Evolutionary conservation across 2,888 invertebrate species (phyloP), one percentile per base, ranked within the genome.

Genomic region (Pteria penguin): DNA sequence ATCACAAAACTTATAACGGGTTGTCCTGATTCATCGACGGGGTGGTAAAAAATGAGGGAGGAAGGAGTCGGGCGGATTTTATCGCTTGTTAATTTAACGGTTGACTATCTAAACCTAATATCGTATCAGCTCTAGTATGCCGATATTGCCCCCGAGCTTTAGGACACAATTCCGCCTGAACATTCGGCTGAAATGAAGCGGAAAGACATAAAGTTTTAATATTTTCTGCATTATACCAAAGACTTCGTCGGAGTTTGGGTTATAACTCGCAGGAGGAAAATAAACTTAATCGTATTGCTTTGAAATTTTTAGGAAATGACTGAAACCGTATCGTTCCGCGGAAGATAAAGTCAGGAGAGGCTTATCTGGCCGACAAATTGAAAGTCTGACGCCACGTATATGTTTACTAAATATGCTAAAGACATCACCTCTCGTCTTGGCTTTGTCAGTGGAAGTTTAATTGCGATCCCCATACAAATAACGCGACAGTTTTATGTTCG

Each of bases 291-390:
- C 8, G 14, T 36, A 14, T 5, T 14, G 45, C 45, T 36, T 36
- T 36, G 45, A 36, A 36, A 36, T 11, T 36, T 36, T 36, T 14
- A 14, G 45, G 45, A 5, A 5, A 36, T 36, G 45, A 36, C 45
- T 36, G 45, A 5, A 36, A 11, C 45, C 45, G 45, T 14, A 11
- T 5, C 45, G 8, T 11, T 36, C 45, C 14, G 8, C 45, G 8
- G 5, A 14, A 36, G 45, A 36, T 36, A 36, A 36, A 36, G 45
- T 36, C 45, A 14, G 14, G 45, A 36, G 36, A 65, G 36, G 32
- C 36, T 68, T 68, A 68, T 68, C 68, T 55, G 29, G 27, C 68
- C 57, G 68, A 68, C 68, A 68, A 68, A 68, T 55, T 57, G 67
- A 55, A 68, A 32, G 52, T 55, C 24, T 68, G 68, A 68, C 68